Conservation (phyloP, 2,888 invertebrate genomes). For the Thysanoteuthis rhombus region DNA sequence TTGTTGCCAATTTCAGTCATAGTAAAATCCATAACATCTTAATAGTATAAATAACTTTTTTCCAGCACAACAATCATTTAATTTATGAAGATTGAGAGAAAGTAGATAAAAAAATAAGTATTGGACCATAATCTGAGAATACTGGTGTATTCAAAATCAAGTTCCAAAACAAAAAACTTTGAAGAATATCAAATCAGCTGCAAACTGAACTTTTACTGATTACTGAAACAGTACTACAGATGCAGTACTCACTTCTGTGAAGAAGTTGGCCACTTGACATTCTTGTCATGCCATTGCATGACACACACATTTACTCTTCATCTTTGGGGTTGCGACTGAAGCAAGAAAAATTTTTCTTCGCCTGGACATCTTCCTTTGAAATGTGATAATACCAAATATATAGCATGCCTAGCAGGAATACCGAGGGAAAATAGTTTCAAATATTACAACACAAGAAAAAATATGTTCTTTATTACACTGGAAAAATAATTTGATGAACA, state of each 20-base stretch:
- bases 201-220: not conserved
- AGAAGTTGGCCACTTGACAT: slow-evolving; percentile 12
- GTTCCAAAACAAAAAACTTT: not conserved
- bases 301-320: not conserved
- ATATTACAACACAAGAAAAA: no score
- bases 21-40: no score
- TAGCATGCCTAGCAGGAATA: no score
- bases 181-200: not conserved
- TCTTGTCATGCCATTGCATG: not conserved
- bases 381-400: not conserved
- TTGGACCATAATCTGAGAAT: not conserved
- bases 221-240: not conserved
- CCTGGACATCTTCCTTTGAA: not conserved
- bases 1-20: no score
- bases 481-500: no score
- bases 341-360: not conserved
- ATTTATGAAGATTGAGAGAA: not conserved
- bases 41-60: no score
- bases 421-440: no score
- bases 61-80: no score
- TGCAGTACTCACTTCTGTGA: not conserved
- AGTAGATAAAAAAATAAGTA: not conserved
- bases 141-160: not conserved
- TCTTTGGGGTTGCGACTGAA: not conserved
- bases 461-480: no score